Conservation (phyloP, 2,113 vertebrate species). For the Scomber japonicus region DNA sequence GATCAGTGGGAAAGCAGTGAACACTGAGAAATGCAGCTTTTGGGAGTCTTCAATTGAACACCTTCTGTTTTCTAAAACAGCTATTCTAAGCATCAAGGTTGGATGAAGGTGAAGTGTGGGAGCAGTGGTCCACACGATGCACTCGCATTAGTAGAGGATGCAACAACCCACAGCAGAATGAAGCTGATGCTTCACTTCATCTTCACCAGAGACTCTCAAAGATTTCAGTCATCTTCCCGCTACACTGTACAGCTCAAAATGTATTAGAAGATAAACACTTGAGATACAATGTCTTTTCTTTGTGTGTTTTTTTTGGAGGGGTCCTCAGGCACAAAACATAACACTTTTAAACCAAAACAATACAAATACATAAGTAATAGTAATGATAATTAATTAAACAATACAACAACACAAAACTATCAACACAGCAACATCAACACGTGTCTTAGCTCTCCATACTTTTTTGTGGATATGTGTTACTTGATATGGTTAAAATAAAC, state of each 20-base stretch:
- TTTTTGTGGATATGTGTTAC: conserved; percentile 3
- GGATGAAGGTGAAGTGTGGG: conserved; percentile 35
- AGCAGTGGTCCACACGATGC: conserved; percentile 30
- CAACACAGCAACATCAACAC: too few species aligned
- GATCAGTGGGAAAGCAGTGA: conserved; percentile 31
- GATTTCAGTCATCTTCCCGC: conserved; percentile 2
- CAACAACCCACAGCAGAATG: conserved; percentile 11
- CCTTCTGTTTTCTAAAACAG: conserved; percentile 5
- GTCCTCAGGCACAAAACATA: too few species aligned
- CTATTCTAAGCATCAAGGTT: conserved; percentile 19
- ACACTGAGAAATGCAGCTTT: conserved; percentile 17
- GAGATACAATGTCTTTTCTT: too few species aligned
- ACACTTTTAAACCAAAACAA: too few species aligned
- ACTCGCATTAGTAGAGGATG: conserved; percentile 26
- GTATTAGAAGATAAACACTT: too few species aligned
- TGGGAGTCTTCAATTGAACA: conserved; percentile 27
- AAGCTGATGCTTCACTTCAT: conserved; percentile 25
- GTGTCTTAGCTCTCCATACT: not conserved
- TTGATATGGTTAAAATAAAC: not conserved
- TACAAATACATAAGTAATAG: too few species aligned
- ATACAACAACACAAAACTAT: too few species aligned
- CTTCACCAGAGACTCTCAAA: conserved; percentile 29
- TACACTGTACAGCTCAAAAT: not conserved
- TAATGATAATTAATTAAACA: too few species aligned
- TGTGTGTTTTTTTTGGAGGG: too few species aligned